Conservation (phyloP, 1,140 invertebrate genomes). For the Drosophila erecta region DNA sequence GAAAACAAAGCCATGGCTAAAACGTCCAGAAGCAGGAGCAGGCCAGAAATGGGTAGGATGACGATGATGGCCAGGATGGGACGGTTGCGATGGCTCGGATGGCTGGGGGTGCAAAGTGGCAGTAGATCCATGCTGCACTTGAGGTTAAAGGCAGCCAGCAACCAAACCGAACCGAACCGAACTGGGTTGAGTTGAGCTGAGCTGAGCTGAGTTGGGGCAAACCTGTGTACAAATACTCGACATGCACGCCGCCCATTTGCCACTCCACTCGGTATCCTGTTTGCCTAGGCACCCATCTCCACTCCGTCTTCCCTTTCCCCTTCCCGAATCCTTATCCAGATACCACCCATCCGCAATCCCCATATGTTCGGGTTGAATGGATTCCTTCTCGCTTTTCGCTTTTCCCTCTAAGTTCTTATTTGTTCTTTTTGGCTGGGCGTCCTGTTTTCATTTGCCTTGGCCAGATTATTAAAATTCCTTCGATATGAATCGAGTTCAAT, state of each 20-base stretch:
- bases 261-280: conserved; percentile 41
- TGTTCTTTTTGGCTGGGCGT: conserved; percentile 3
- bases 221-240: conserved; percentile 57
- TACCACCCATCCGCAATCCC: neutral
- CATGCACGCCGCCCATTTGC: conserved; percentile 46
- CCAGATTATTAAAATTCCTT: conserved; percentile 52
- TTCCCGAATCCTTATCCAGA: neutral
- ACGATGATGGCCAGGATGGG: neutral
- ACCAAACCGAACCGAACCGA: conserved; percentile 13
- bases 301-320: neutral
- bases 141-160: conserved; percentile 60
- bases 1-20: conserved; percentile 77
- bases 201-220: conserved; percentile 22
- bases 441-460: conserved; percentile 2
- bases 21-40: conserved; percentile 44
- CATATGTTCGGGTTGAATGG: conserved; percentile 63
- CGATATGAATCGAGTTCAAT: conserved; percentile 43
- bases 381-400: conserved; percentile 35
- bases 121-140: conserved; percentile 47
- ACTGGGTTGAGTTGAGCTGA: conserved; percentile 8
- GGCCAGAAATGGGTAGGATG: conserved; percentile 24
- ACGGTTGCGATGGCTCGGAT: neutral
- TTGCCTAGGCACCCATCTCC: conserved; percentile 10
- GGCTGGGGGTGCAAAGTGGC: conserved; percentile 24
- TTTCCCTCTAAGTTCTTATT: conserved; percentile 6